A percentile compares a stretch with the other conserved stretches of the same genome.
These are phyloP conservation scores for Panulirus ornatus DNA, from an alignment of 1,140 invertebrate species.

Conservation along the genomic window DNA sequence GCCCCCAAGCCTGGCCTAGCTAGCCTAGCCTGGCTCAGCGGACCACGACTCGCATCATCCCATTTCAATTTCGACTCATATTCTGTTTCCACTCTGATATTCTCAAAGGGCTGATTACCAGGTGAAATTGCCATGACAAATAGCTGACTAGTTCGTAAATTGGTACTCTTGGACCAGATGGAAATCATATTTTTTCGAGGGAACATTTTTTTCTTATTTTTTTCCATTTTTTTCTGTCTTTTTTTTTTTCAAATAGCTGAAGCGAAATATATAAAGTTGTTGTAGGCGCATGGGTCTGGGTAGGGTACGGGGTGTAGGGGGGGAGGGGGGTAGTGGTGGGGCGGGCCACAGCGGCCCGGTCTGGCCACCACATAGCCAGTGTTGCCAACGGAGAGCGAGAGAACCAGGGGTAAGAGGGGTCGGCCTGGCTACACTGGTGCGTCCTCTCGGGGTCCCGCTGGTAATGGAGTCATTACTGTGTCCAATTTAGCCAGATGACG, in stretches of 20 bases:
- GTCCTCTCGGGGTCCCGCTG: background rate
- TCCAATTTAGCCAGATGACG: conserved; percentile 2
- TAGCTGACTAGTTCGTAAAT: background rate
- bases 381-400: no score
- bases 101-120: background rate
- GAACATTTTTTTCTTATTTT: background rate
- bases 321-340: background rate
- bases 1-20: no score
- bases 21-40: no score
- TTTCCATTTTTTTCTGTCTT: background rate
- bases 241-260: background rate
- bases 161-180: background rate
- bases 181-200: background rate
- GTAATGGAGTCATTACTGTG: conserved; percentile 11
- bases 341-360: no score
- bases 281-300: no score
- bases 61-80: background rate
- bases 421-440: no score
- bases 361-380: no score
- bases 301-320: no score
- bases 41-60: no score
- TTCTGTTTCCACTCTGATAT: background rate
- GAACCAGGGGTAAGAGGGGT: no score
- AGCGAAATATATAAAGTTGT: background rate
- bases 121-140: conserved; percentile 3